Conservation (phyloP, 2,797 vertebrate species). For the Enoplosus armatus region DNA sequence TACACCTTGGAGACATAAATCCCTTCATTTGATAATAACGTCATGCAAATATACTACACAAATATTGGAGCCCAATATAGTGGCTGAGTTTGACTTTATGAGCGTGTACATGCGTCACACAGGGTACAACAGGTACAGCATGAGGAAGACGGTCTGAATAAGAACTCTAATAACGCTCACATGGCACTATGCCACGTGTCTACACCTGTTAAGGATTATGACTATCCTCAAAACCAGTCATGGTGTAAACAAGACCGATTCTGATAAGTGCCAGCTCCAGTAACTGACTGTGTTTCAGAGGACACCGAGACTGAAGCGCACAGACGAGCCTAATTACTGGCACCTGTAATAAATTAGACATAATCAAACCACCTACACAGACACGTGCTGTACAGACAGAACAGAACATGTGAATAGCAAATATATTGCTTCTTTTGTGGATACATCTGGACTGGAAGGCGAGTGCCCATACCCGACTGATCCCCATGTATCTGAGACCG, state of each 20-base stretch:
- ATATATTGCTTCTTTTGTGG: neutral
- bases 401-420: neutral
- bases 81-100: neutral
- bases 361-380: slow-evolving; percentile 4
- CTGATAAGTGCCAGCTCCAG: neutral
- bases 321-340: neutral
- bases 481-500: neutral
- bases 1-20: neutral
- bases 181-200: neutral
- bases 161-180: neutral
- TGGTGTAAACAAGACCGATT: neutral
- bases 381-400: neutral
- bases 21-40: neutral
- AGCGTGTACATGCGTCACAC: neutral
- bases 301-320: neutral
- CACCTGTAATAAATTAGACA: neutral
- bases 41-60: slow-evolving; percentile 26
- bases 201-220: neutral
- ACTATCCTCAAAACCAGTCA: neutral
- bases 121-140: neutral
- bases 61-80: neutral
- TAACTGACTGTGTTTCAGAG: neutral
- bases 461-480: neutral
- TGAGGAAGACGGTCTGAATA: neutral
- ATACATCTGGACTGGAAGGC: neutral